Base-by-base conservation (phyloP, 1,140 invertebrate genomes). In the Watersipora subatra region DNA sequence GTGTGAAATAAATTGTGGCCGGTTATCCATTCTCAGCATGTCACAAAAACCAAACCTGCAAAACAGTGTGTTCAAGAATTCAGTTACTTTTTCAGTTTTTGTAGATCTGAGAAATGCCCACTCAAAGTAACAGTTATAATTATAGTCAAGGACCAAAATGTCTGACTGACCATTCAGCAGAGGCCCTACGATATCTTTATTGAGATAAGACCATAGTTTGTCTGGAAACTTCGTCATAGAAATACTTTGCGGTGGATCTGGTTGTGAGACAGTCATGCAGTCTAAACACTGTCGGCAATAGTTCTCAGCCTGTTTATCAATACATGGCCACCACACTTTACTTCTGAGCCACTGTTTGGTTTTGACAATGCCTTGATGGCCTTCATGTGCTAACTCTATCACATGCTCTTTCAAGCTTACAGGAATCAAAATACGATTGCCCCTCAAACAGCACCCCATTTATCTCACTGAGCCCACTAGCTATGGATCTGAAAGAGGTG, bases 281-380 rank as follows among this genome's bases (percentile, higher is more conserved):
- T 57, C 58, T 20, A 28, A 12, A 2, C 75, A 74, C 12, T 62
- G 12, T 55, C 67, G 71, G 1, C 70, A 67, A 22, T 63, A 69
- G 27, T 67, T 64, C 66, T 79, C 74, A 7, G 69, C 69, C 26
- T 71, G 62, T 22, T 28, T 66, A 61, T 78, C 74, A 22, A 79
- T 74, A 25, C 66, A 57, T 57, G 69, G 69, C 73, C 72, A 80
- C 77, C 78, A 80, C 17, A 79, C 73, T 68, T 77, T 78, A 17
- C 61, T 29, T 67, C 74, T 57, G 57, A 76, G n/a, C 57, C 19
- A 64, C 57, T 27, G 61, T 77, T 76, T 68, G 72, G 75, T 57
- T 62, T 27, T 30, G 65, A 63, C 3, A 73, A 70, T 15, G 73
- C 73, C 3, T 67, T 63, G 64, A 76, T 73, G 70, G 17, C 34